Evolutionary conservation across 2,113 vertebrate species (phyloP).

Genomic region (Pelobates fuscus): DNA sequence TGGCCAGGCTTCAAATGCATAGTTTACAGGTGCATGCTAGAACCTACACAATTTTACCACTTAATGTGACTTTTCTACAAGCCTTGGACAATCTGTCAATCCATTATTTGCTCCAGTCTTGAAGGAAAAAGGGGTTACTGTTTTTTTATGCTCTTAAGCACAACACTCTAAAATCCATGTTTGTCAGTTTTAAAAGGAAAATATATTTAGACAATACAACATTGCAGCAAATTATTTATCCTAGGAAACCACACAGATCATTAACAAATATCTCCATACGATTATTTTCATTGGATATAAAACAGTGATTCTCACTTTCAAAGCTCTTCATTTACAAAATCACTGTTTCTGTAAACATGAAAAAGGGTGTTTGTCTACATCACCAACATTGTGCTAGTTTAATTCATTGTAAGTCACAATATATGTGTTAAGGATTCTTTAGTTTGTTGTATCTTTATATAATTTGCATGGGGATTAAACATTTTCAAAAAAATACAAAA

Average conservation of each 20-base stretch:
- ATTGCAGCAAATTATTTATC: conserved; percentile 29
- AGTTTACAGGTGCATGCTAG: no score
- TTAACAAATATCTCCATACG: conserved; percentile 49
- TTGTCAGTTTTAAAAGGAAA: neutral
- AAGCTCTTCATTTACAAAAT: conserved; percentile 59
- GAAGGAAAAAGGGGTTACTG: no score
- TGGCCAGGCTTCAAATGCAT: no score
- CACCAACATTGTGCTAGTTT: conserved; percentile 65
- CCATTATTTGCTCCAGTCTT: no score
- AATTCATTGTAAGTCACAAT: conserved; percentile 59
- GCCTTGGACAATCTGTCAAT: no score
- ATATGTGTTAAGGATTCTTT: neutral
- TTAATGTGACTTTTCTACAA: no score
- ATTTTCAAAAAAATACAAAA: no score
- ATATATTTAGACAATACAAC: neutral
- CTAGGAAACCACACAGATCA: conserved; percentile 44
- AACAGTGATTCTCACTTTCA: conserved; percentile 53
- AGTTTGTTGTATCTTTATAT: neutral
- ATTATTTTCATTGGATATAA: conserved; percentile 52
- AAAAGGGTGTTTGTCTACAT: conserved; percentile 59
- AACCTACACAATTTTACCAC: no score
- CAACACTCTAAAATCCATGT: no score
- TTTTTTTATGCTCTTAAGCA: no score
- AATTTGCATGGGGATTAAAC: neutral
- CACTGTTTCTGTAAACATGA: conserved; percentile 53